A percentile compares a stretch with the other conserved stretches of the same genome.
These are phyloP conservation scores for Megaceryle alcyon DNA, from an alignment of 2,797 vertebrate genomes.

Conservation along the genomic window DNA sequence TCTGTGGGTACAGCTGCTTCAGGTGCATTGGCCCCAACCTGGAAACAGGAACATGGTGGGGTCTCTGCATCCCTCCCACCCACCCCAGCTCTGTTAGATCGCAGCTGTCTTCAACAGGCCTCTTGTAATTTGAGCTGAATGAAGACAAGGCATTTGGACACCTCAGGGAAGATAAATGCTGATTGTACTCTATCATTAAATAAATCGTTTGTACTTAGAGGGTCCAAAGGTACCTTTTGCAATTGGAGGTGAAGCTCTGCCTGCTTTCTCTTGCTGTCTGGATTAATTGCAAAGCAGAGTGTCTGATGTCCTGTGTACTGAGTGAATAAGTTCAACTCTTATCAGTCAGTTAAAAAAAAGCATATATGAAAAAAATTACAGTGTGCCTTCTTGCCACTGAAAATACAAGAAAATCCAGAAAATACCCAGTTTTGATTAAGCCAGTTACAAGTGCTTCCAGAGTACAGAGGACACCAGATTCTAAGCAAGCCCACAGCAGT, in stretches of 20 bases:
- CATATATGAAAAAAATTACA: too few relatives aligned
- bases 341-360: too few relatives aligned
- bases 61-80: background rate
- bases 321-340: background rate
- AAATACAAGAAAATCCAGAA: background rate
- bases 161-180: background rate
- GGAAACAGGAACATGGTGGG: fast-evolving
- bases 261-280: background rate
- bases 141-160: background rate
- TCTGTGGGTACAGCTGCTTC: fast-evolving
- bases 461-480: too few relatives aligned
- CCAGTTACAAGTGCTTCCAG: background rate
- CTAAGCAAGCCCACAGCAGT: background rate
- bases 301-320: background rate
- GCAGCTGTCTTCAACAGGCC: background rate
- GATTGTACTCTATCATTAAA: background rate
- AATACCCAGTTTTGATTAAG: background rate
- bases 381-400: background rate
- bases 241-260: background rate
- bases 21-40: background rate
- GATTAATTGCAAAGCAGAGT: background rate
- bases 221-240: background rate
- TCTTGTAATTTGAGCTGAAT: background rate
- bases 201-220: background rate
- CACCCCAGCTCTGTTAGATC: background rate